phyloP scores from a whole-genome alignment of 2,113 vertebrate genomes.

The Ellobius talpinus region DNA sequence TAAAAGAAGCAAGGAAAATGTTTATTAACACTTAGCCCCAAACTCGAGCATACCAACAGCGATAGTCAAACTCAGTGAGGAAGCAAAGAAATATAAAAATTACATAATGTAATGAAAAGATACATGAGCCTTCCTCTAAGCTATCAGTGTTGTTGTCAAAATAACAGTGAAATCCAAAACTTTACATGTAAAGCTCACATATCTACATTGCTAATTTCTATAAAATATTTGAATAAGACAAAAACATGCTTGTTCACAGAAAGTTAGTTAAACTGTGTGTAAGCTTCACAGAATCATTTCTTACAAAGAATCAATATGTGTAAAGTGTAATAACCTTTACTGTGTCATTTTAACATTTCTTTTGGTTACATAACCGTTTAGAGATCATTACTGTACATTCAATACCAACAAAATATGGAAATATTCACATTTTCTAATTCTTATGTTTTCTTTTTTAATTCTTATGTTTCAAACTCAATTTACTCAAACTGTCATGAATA shows the following conservation, averaged over 20 bases:
- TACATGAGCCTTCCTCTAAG: not conserved
- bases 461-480: not conserved
- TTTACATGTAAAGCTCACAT: not conserved
- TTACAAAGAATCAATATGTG: not conserved
- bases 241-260: not conserved
- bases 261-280: not conserved
- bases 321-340: not conserved
- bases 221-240: conserved; percentile 4
- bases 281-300: not conserved
- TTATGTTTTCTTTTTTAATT: not conserved
- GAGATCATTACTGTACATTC: not conserved
- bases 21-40: not conserved
- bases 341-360: not conserved
- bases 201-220: not conserved
- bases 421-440: not conserved
- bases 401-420: not conserved
- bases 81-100: not conserved
- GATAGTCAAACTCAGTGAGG: not conserved
- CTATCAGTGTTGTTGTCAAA: not conserved
- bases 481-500: not conserved
- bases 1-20: not conserved
- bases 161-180: conserved; percentile 11
- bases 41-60: not conserved
- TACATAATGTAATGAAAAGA: not conserved
- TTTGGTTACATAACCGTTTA: not conserved